phyloP scores from a whole-genome alignment of 2,113 vertebrate species.

The Lophotis ruficrista region DNA sequence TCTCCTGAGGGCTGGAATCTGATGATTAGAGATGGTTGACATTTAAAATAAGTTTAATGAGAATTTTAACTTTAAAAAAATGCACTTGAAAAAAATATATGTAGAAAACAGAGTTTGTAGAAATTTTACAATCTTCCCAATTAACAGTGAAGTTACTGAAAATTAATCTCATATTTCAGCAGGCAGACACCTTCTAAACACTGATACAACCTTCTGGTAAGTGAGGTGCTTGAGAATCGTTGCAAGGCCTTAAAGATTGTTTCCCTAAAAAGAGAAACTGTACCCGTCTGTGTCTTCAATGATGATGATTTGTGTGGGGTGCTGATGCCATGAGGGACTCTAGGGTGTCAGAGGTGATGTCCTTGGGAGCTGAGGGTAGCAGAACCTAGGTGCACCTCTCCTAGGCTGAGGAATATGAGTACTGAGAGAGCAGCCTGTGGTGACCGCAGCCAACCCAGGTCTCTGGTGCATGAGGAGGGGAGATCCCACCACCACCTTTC shows the following conservation, averaged over 20 bases:
- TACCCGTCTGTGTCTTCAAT: not conserved
- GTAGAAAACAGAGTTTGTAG: not conserved
- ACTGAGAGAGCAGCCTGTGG: not conserved
- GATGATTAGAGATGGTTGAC: not conserved
- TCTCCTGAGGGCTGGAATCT: not conserved
- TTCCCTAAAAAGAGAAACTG: not conserved
- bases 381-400: not conserved
- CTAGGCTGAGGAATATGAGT: not conserved
- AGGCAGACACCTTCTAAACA: not conserved
- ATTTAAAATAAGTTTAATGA: conserved; percentile 7
- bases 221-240: not conserved
- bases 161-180: not conserved
- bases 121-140: not conserved
- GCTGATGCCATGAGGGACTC: not conserved
- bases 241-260: not conserved
- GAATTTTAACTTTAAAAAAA: not conserved
- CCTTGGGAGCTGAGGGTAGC: not conserved
- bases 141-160: not conserved
- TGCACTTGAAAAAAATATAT: not conserved
- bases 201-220: not conserved
- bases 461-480: not conserved
- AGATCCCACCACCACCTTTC: not conserved
- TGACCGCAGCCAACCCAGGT: not conserved
- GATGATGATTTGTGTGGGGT: not conserved
- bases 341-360: not conserved